Percentiles rank a stretch among this genome's conserved stretches.
Conservation (phyloP, 2,888 invertebrate genomes). For the Agrochola lota region DNA sequence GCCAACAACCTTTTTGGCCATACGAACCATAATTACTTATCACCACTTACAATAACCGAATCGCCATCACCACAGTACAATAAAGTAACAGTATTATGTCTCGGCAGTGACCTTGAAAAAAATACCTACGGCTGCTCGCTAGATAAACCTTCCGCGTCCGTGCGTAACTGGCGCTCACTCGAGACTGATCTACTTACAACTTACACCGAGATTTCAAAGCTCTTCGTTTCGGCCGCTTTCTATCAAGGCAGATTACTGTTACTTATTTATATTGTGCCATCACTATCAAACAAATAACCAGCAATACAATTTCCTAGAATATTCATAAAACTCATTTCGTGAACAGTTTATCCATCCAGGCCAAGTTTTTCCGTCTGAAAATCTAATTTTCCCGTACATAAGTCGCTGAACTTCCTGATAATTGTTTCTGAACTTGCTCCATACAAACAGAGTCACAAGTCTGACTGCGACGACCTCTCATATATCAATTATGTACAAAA, state of each 20-base stretch:
- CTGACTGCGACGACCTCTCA: neutral
- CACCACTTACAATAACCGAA: neutral
- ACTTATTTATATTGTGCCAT: too few relatives aligned
- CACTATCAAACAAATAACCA: neutral
- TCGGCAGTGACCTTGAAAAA: too few relatives aligned
- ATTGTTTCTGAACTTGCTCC: slow-evolving; percentile 19
- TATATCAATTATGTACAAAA: slow-evolving; percentile 35
- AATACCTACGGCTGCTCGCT: too few relatives aligned
- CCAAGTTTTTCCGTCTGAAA: slow-evolving; percentile 29
- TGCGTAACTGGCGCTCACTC: too few relatives aligned
- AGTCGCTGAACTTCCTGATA: slow-evolving; percentile 17
- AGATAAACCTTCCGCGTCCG: too few relatives aligned
- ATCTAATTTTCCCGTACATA: slow-evolving; percentile 18
- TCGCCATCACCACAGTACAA: neutral
- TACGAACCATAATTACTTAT: neutral
- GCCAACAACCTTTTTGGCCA: neutral
- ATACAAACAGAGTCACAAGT: slow-evolving; percentile 1
- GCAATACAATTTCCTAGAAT: neutral
- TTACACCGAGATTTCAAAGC: too few relatives aligned
- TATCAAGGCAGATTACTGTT: too few relatives aligned
- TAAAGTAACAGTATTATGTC: too few relatives aligned
- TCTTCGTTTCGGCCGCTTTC: too few relatives aligned
- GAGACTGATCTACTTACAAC: too few relatives aligned
- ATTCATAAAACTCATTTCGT: neutral
- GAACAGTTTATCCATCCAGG: neutral